phyloP scores from a whole-genome alignment of 2,888 invertebrate genomes.

The Antheraea assamensis region DNA sequence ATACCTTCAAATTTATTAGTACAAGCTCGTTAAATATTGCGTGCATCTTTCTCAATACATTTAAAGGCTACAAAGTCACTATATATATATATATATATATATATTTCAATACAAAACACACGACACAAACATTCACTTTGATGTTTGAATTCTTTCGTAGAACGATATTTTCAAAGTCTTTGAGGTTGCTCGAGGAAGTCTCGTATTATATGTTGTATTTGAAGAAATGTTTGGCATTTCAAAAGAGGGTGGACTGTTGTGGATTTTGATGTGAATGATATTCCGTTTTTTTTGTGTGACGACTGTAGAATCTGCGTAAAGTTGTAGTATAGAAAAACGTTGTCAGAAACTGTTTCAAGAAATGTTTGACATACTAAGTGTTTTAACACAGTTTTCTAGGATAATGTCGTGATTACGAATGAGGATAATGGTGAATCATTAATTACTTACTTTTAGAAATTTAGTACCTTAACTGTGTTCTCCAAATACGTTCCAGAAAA shows the following conservation, averaged over 20 bases:
- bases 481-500: too few species aligned
- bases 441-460: too few species aligned
- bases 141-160: neutral
- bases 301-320: neutral
- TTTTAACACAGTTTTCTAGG: too few species aligned
- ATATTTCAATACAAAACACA: neutral
- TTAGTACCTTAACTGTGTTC: too few species aligned
- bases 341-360: too few species aligned
- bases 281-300: neutral
- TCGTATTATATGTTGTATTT: neutral
- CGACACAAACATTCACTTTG: neutral
- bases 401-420: too few species aligned
- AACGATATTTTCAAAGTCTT: neutral
- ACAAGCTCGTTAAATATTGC: neutral
- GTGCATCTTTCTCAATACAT: neutral
- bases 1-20: neutral
- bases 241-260: neutral
- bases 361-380: too few species aligned
- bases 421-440: too few species aligned
- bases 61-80: neutral
- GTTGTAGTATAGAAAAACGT: too few species aligned
- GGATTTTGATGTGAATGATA: neutral
- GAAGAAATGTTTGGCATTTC: constrained; percentile 1
- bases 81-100: too few species aligned
- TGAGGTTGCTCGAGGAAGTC: constrained; percentile 2